Conservation (phyloP, 2,113 vertebrate species). For the Dascyllus trimaculatus region DNA sequence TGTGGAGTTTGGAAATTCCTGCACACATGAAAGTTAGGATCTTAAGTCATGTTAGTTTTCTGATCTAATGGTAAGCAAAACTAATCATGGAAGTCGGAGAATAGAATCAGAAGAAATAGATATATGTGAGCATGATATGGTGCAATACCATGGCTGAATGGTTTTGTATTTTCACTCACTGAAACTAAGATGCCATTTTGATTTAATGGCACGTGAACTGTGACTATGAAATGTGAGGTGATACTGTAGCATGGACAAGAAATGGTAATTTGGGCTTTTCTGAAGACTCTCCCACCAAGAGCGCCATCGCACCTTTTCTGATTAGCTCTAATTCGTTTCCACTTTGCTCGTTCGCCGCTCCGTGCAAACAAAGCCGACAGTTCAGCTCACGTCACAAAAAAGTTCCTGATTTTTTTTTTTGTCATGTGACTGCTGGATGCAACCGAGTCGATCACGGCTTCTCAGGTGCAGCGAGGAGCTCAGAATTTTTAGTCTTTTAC, state of each 20-base stretch:
- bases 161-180: conserved; percentile 20
- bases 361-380: no score
- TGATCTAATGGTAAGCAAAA: conserved; percentile 28
- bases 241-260: conserved; percentile 32
- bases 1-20: conserved; percentile 37
- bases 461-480: no score
- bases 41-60: conserved; percentile 10
- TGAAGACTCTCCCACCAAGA: conserved; percentile 20
- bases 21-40: conserved; percentile 27
- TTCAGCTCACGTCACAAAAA: no score
- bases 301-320: background rate
- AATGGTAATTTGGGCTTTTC: conserved; percentile 12
- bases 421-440: no score
- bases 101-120: background rate
- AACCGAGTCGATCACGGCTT: no score
- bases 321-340: no score
- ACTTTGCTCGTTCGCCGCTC: no score
- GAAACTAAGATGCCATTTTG: conserved; percentile 1
- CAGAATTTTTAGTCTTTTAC: no score
- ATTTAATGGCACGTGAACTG: conserved; percentile 39
- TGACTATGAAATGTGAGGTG: conserved; percentile 32
- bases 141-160: conserved; percentile 1
- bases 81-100: conserved; percentile 5
- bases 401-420: no score
- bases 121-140: conserved; percentile 7